phyloP scores from a whole-genome alignment of 2,888 invertebrate species.

The Dendrolimus houi region DNA sequence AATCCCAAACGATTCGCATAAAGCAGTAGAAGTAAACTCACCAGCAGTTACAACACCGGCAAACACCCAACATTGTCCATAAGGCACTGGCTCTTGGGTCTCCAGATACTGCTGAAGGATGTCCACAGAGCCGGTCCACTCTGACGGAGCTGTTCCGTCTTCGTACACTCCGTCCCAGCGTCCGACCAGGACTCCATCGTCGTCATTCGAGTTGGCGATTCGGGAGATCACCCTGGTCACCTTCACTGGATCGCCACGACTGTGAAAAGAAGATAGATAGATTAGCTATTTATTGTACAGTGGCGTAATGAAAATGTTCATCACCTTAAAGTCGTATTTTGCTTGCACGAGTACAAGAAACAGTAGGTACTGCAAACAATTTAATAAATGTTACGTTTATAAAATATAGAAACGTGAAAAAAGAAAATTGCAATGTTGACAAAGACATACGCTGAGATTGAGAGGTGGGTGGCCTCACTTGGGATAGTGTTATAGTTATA shows the following conservation, averaged over 20 bases:
- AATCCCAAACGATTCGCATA: too few relatives aligned
- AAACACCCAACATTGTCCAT: conserved; percentile 94
- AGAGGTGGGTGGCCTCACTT: too few relatives aligned
- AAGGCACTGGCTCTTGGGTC: conserved; percentile 80
- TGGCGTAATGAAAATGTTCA: too few relatives aligned
- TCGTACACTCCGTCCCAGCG: conserved; percentile 85
- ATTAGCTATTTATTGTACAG: too few relatives aligned
- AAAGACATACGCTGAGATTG: too few relatives aligned
- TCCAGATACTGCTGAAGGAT: conserved; percentile 84
- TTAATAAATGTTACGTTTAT: too few relatives aligned
- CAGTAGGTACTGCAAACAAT: too few relatives aligned
- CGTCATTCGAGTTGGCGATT: conserved; percentile 85
- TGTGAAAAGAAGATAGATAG: conserved; percentile 11
- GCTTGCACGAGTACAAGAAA: too few relatives aligned
- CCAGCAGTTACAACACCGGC: conserved; percentile 88
- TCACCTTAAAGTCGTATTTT: too few relatives aligned
- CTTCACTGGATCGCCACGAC: conserved; percentile 83
- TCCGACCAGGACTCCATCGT: conserved; percentile 82
- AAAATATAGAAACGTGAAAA: too few relatives aligned
- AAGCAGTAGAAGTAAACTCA: conserved; percentile 31
- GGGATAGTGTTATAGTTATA: too few relatives aligned
- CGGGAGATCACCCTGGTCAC: conserved; percentile 83
- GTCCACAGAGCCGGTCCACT: conserved; percentile 88
- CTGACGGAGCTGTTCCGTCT: conserved; percentile 84
- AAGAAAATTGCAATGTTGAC: too few relatives aligned